Conservation (phyloP, 2,113 vertebrate genomes). For the Archocentrus centrarchus region DNA sequence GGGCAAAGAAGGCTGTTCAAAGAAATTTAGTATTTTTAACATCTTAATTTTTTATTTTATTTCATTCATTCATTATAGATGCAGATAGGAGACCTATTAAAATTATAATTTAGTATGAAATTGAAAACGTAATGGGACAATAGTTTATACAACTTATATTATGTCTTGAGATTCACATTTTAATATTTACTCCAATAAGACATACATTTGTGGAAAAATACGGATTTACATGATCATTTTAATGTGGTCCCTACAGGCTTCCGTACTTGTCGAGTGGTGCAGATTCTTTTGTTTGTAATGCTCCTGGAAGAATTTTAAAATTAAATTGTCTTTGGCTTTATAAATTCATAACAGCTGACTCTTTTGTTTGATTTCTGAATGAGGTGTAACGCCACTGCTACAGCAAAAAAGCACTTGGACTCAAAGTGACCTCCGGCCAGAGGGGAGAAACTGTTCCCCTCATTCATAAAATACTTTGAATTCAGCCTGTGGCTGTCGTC, state of each 20-base stretch:
- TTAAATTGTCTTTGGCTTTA: slow-evolving; percentile 23
- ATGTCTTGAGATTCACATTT: too few relatives aligned
- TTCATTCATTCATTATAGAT: not conserved
- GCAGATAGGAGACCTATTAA: not conserved
- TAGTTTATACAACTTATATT: not conserved
- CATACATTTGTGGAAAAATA: not conserved
- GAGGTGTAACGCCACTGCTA: not conserved
- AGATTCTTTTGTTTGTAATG: not conserved
- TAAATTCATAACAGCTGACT: not conserved
- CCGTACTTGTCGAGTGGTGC: not conserved
- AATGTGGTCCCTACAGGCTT: not conserved
- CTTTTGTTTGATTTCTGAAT: not conserved
- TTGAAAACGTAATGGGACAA: not conserved
- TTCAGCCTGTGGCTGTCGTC: slow-evolving; percentile 24
- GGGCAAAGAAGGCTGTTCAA: not conserved
- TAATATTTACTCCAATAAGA: not conserved
- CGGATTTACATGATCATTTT: not conserved
- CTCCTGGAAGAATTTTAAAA: not conserved
- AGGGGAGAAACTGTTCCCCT: slow-evolving; percentile 34
- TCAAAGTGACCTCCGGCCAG: slow-evolving; percentile 58
- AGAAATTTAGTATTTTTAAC: not conserved
- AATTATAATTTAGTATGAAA: not conserved
- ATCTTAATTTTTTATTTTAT: not conserved
- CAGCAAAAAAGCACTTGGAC: slow-evolving; percentile 63
- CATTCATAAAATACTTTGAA: slow-evolving; percentile 64